Evolutionary conservation across 2,888 invertebrate species (phyloP).

Genomic region (Erebia ligea): DNA sequence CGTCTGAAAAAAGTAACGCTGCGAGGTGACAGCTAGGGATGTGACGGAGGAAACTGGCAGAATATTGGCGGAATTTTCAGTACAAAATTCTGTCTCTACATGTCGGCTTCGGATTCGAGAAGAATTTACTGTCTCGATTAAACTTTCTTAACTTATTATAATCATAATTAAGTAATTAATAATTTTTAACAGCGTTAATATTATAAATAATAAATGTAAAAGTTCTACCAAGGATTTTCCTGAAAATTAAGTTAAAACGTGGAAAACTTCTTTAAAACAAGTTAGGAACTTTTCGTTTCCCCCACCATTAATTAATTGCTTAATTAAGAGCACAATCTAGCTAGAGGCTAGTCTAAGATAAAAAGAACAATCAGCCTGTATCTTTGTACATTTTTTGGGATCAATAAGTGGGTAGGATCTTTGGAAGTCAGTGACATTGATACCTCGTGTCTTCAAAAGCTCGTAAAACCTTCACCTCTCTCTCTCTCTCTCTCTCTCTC

Average conservation of each 20-base stretch:
- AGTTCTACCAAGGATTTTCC: not conserved
- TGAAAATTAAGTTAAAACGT: not conserved
- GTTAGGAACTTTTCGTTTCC: slow-evolving; percentile 1
- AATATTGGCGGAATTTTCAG: no score
- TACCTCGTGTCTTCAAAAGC: no score
- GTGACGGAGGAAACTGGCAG: no score
- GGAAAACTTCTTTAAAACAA: slow-evolving; percentile 4
- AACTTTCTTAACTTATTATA: not conserved
- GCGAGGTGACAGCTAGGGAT: no score
- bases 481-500: no score
- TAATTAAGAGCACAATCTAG: slow-evolving; percentile 8
- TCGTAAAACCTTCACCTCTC: no score
- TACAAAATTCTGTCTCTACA: no score
- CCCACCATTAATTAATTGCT: slow-evolving; percentile 10
- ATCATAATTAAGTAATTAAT: not conserved
- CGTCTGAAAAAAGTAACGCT: no score
- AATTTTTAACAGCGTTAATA: not conserved
- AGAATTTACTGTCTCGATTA: no score
- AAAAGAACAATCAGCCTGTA: not conserved
- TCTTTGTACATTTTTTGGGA: not conserved
- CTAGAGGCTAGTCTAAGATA: not conserved
- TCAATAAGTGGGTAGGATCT: not conserved
- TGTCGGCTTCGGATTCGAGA: no score
- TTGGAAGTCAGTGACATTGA: no score
- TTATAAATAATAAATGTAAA: not conserved